Evolutionary conservation across 2,888 invertebrate genomes (phyloP), one percentile per base, ranked within the genome.

Genomic region (Papilio gigon): DNA sequence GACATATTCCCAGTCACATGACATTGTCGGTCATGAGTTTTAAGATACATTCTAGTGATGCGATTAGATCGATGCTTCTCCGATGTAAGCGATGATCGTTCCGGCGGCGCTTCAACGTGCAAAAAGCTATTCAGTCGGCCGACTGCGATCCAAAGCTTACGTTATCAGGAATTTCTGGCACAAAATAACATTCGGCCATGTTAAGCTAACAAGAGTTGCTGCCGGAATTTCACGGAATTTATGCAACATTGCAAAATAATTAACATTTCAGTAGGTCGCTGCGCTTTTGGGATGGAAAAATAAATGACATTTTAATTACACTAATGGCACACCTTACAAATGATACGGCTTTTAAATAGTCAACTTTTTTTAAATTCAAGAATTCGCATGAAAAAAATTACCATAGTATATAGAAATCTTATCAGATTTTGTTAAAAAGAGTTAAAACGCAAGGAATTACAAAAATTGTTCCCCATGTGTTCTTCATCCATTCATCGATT

Each of bases 101-200:
- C 12, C 14, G 58, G 27, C 20, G 22, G 59, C 37, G 20, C 59
- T 37, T 35, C 8, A 30, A 56, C 59, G 37, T 59, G 22, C 59
- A 37, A 17, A 20, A 30, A 22, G 14, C 59, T 11, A 59, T 59
- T 59, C 59, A 59, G 37, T 14, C 53, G 30, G 56, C 27, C 40
- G 6, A 59, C 59, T 30, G 17, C 58, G 59, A 59, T 61, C 42
- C 22, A 25, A 42, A 27, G 61, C 27, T 61, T 42, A 25, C 61
- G 61, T 44, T 42, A 61, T 61, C 61, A 61, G 22, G 40, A 42
- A 27, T 61, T 61, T 42, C 61, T 61, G 61, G 61, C 61, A 42
- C 61, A 61, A 40, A 42, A 42, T 42, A 61, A 40, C 61, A 61
- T 61, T 30, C 1, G 12, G 2, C 27, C 17, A 61, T 4, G 61